These are phyloP conservation scores for Cyaniris semiargus DNA, from an alignment of 2,888 invertebrate species.

Conservation along the genomic window DNA sequence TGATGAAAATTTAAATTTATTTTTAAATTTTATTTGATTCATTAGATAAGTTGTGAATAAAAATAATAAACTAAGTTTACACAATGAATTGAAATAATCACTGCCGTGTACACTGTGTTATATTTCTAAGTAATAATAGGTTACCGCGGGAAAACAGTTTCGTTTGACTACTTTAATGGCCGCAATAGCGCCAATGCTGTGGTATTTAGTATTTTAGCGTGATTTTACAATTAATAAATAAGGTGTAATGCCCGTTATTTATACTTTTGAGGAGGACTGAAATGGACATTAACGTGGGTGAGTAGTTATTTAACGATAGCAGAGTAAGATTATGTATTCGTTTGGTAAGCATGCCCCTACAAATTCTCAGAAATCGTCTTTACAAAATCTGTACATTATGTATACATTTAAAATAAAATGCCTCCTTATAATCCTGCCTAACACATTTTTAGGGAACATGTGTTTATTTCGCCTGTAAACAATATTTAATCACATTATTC, in stretches of 20 bases:
- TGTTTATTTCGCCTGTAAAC: neutral
- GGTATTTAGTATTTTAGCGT: constrained; percentile 66
- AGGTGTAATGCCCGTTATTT: constrained; percentile 49
- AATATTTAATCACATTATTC: neutral
- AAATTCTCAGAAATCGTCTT: constrained; percentile 26
- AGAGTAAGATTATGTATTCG: neutral
- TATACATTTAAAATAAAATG: neutral
- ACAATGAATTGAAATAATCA: constrained; percentile 34
- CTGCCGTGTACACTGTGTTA: constrained; percentile 40
- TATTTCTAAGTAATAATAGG: constrained; percentile 43
- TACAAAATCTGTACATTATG: neutral
- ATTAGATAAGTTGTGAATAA: constrained; percentile 33
- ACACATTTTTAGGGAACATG: neutral
- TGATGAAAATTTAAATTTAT: constrained; percentile 36
- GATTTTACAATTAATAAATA: constrained; percentile 57
- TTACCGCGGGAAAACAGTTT: constrained; percentile 78
- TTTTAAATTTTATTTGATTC: constrained; percentile 37
- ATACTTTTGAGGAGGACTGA: constrained; percentile 59
- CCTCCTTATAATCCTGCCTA: neutral
- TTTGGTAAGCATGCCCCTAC: constrained; percentile 21
- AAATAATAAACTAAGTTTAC: constrained; percentile 35
- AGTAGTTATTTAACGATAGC: constrained; percentile 45
- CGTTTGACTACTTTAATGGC: constrained; percentile 77
- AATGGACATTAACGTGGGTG: constrained; percentile 78
- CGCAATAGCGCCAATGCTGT: constrained; percentile 79